Base-by-base conservation (phyloP, 2,888 invertebrate genomes). In the Yponomeuta malinellus region DNA sequence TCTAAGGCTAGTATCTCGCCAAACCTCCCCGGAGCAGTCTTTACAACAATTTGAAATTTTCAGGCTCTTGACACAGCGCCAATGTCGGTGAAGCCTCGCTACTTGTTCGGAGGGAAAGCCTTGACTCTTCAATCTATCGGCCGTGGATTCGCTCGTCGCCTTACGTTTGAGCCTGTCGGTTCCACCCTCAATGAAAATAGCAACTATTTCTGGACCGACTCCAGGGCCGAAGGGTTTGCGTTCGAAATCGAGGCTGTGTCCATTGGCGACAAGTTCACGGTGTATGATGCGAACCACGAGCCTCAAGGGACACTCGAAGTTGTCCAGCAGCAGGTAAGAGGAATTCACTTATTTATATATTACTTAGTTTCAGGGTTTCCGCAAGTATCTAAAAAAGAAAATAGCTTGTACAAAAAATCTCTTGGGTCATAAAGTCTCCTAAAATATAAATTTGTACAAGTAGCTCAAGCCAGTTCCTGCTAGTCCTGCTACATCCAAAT, bases 121-220 rank as follows among this genome's bases (percentile, higher is more conserved):
- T 88, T 95, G 71, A 93, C 93, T 9, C 91, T 96, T 71, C 93
- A 93, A 75, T 94, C 94, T 48, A 95, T 96, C 76, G 96, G 96
- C 0, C 93, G 95, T 78, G 96, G 96, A 10, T 96, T 95, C 81
- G 94, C 95, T 8, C 93, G 95, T 73, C 93, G 96, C 67, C 91
- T 96, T 73, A 96, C 96, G 2, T 96, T 96, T 86, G 94, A 95
- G 78, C 94, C 95, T 1, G 89, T 93, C 71, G 89, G 92, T 67
- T 93, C 92, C 52, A 91, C 93, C 63, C 90, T 95, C 66, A 95
- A 95, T 86, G 92, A 94, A 74, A 95, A 95, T 82, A 90, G 93
- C 69, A 95, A 95, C 81, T 96, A 95, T 84, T 96, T 96, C 89
- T 96, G 96, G 95, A 95, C 95, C 37, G 96, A 96, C 87, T 96